Percentiles rank a stretch among this genome's conserved stretches.
Evolutionary conservation across 2,888 invertebrate genomes (phyloP).

Genomic region (Drosophila vallismaia): DNA sequence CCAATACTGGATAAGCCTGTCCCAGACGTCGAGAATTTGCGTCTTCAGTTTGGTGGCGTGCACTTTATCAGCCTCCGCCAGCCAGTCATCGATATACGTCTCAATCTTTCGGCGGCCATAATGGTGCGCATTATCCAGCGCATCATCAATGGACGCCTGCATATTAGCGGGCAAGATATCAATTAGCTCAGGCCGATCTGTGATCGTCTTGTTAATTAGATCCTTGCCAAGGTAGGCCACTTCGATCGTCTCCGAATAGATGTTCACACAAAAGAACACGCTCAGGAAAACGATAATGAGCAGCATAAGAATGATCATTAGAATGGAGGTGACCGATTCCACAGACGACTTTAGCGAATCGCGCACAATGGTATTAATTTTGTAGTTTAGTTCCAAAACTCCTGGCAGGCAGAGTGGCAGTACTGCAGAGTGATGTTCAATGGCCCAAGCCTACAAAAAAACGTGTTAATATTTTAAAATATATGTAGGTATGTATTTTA

Average conservation of each 20-base stretch:
- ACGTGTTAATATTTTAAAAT: neutral
- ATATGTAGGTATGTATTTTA: fast-evolving
- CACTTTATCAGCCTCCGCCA: conserved; percentile 91
- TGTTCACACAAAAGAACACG: conserved; percentile 89
- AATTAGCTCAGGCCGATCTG: conserved; percentile 93
- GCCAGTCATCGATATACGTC: conserved; percentile 91
- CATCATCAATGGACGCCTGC: conserved; percentile 90
- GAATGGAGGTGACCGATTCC: conserved; percentile 93
- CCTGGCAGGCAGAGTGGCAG: conserved; percentile 92
- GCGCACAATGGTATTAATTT: conserved; percentile 87
- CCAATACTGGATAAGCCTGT: conserved; percentile 96
- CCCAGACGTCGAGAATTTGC: conserved; percentile 96
- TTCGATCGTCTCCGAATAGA: conserved; percentile 97
- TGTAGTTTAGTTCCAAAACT: conserved; percentile 88
- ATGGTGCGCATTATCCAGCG: conserved; percentile 95
- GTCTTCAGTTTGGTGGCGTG: conserved; percentile 93
- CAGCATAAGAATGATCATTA: conserved; percentile 94
- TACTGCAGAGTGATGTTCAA: conserved; percentile 86
- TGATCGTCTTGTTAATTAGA: conserved; percentile 93
- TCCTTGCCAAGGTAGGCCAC: conserved; percentile 94
- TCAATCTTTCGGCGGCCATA: conserved; percentile 96
- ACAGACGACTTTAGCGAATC: conserved; percentile 89
- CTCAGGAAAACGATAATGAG: conserved; percentile 91
- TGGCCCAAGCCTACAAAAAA: conserved; percentile 85
- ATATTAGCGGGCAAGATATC: conserved; percentile 89